Evolutionary conservation across 2,113 vertebrate species (phyloP).

Genomic region (Oenanthe oenanthe): DNA sequence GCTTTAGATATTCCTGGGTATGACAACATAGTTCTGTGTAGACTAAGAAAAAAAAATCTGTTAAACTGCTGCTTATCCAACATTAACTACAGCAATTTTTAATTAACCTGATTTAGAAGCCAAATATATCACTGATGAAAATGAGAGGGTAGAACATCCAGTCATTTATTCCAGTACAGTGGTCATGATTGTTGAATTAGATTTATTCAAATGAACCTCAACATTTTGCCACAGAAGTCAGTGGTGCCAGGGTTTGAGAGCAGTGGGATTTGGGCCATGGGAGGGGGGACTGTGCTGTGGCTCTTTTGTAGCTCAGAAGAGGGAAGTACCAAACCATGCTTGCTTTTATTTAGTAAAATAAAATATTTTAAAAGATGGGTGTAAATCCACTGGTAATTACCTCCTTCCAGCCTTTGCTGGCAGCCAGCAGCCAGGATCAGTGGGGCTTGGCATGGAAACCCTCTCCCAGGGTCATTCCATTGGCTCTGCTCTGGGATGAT

Average conservation of each 20-base stretch:
- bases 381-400: neutral
- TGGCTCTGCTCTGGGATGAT: neutral
- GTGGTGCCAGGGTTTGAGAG: neutral
- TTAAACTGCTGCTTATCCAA: conserved; percentile 30
- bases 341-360: neutral
- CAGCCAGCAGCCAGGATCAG: neutral
- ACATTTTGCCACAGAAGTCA: neutral
- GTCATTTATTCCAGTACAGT: conserved; percentile 56
- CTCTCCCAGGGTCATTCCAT: neutral
- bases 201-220: conserved; percentile 23
- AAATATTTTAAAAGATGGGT: neutral
- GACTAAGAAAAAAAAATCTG: neutral
- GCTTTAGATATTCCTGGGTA: neutral
- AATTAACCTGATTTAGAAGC: conserved; percentile 72
- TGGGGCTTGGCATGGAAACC: neutral
- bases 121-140: conserved; percentile 59
- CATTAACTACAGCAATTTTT: conserved; percentile 59
- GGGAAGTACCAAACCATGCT: neutral
- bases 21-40: neutral
- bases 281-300: neutral
- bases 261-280: neutral
- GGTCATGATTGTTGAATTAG: conserved; percentile 39
- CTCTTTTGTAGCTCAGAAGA: neutral
- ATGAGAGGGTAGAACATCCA: conserved; percentile 58
- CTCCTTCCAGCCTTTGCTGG: neutral